Conservation (phyloP, 2,888 invertebrate species). For the Nephrotoma appendiculata region DNA sequence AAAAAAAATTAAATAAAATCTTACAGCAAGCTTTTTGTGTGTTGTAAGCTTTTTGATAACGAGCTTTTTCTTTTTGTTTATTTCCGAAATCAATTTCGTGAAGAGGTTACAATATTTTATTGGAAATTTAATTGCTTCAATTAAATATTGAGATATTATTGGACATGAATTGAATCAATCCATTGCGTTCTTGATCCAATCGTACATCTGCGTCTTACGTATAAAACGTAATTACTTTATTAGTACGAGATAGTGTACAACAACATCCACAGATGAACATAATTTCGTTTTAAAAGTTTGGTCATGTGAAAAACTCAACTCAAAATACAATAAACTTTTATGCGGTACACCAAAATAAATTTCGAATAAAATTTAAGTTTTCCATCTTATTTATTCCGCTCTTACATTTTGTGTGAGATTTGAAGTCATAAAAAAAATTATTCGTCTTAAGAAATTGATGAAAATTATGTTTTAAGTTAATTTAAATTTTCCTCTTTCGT, state of each 20-base stretch:
- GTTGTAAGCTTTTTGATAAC: not conserved
- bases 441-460: not conserved
- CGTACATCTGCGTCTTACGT: not conserved
- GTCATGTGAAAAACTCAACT: not conserved
- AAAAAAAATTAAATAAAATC: not conserved
- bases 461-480: not conserved
- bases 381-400: not conserved
- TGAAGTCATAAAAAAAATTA: not conserved
- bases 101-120: not conserved
- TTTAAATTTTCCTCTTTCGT: not conserved
- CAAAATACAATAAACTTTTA: not conserved
- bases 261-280: too few species aligned
- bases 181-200: too few species aligned
- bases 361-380: not conserved
- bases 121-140: not conserved
- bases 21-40: not conserved
- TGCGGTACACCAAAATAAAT: not conserved
- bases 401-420: not conserved
- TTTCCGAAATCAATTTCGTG: not conserved
- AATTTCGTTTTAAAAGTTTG: not conserved
- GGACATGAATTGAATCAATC: not conserved
- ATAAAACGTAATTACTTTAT: too few species aligned
- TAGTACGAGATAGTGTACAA: too few species aligned
- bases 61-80: not conserved
- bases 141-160: not conserved